Conservation (phyloP, 2,797 vertebrate genomes). For the Artibeus lituratus region DNA sequence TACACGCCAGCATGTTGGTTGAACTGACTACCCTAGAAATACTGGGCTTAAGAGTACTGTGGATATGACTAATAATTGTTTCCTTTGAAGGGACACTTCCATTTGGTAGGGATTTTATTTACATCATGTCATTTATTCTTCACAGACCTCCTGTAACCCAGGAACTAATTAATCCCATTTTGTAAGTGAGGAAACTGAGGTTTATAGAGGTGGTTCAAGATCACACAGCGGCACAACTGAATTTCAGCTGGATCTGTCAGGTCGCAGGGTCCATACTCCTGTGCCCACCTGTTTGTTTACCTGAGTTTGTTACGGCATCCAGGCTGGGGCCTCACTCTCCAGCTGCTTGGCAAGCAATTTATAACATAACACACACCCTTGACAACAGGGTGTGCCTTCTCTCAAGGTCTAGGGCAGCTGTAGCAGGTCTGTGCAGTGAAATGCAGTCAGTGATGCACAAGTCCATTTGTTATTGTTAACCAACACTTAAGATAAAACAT, state of each 20-base stretch:
- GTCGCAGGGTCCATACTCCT: not conserved
- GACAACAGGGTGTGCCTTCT: not conserved
- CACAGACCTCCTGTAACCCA: not conserved
- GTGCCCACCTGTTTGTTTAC: not conserved
- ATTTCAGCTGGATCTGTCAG: not conserved
- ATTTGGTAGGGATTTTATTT: not conserved
- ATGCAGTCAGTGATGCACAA: not conserved
- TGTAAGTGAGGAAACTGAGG: not conserved
- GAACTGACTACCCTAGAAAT: not conserved
- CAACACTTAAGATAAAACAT: constrained; percentile 39
- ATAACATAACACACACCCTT: not conserved
- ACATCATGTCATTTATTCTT: not conserved
- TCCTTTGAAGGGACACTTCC: not conserved
- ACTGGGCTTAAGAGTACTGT: not conserved
- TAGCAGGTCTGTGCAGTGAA: not conserved
- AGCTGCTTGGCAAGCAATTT: not conserved
- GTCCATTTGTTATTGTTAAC: constrained; percentile 11
- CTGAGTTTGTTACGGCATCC: not conserved
- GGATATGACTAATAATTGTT: not conserved
- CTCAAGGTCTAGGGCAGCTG: not conserved
- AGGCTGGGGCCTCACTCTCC: not conserved
- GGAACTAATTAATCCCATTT: not conserved
- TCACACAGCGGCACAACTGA: not conserved
- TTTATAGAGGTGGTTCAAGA: not conserved
- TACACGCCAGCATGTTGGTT: not conserved